Percentiles rank a stretch among this genome's conserved stretches.
phyloP scores from a whole-genome alignment of 1,140 invertebrate species.

The Cydia splendana region DNA sequence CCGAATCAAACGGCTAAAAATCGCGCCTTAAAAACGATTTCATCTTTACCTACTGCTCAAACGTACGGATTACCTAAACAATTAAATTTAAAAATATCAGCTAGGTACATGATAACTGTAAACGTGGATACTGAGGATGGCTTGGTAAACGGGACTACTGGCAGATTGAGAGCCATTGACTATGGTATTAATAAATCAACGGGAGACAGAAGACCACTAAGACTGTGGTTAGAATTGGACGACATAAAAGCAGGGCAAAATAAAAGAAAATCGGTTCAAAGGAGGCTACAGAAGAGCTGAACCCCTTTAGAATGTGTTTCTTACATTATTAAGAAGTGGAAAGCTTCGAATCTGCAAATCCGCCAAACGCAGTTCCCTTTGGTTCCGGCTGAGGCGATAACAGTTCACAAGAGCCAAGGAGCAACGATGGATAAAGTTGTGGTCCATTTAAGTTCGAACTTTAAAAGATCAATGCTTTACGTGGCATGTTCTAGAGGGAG shows the following conservation, averaged over 20 bases:
- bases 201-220: neutral
- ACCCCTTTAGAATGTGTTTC: neutral
- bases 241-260: neutral
- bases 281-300: no score
- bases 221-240: neutral
- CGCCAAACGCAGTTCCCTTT: neutral
- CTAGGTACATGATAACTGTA: slow-evolving; percentile 24
- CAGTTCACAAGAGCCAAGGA: slow-evolving; percentile 31
- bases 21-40: neutral
- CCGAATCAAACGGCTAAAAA: neutral
- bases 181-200: neutral
- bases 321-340: neutral
- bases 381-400: slow-evolving; percentile 30
- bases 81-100: neutral
- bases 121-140: slow-evolving; percentile 22
- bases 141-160: slow-evolving; percentile 23
- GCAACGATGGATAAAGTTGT: slow-evolving; percentile 34
- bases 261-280: no score
- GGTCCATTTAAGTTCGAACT: slow-evolving; percentile 7
- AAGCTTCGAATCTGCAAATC: neutral
- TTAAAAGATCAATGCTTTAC: slow-evolving; percentile 23
- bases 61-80: slow-evolving; percentile 13
- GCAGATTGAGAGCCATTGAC: slow-evolving; percentile 10
- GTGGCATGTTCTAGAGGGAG: slow-evolving; percentile 35
- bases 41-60: neutral